Conservation (phyloP, 2,888 invertebrate species). For the Synanthedon vespiformis region DNA sequence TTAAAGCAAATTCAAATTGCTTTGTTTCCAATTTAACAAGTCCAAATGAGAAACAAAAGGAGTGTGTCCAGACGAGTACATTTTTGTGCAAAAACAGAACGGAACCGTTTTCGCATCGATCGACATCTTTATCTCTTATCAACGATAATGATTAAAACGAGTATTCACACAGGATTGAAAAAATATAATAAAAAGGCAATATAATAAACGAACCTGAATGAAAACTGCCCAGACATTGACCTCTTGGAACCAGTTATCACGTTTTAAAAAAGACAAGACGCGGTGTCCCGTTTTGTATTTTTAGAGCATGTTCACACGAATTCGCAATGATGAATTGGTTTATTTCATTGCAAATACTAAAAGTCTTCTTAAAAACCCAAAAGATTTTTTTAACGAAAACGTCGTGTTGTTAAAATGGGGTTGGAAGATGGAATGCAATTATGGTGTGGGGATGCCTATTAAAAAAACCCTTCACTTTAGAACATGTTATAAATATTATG, state of each 20-base stretch:
- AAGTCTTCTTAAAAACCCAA: too few species aligned
- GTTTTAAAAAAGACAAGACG: conserved; percentile 1
- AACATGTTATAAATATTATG: too few species aligned
- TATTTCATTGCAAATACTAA: not conserved
- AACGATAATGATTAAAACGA: not conserved
- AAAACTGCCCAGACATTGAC: conserved; percentile 7
- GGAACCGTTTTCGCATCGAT: not conserved
- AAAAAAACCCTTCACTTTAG: too few species aligned
- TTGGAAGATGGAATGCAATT: too few species aligned
- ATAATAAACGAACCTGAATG: conserved; percentile 6
- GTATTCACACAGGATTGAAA: not conserved
- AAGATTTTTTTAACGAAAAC: too few species aligned
- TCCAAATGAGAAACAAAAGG: too few species aligned
- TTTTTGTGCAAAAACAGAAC: too few species aligned
- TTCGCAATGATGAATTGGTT: not conserved
- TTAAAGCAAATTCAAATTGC: too few species aligned
- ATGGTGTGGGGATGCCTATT: too few species aligned
- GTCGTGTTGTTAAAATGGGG: too few species aligned
- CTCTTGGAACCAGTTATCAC: conserved; percentile 4
- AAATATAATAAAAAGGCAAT: not conserved
- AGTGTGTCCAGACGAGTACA: too few species aligned
- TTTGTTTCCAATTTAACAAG: too few species aligned
- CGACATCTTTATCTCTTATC: not conserved
- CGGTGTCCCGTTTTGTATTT: conserved; percentile 3
- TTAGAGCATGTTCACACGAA: not conserved